phyloP scores from a whole-genome alignment of 2,113 vertebrate species.

The Neogobius melanostomus region DNA sequence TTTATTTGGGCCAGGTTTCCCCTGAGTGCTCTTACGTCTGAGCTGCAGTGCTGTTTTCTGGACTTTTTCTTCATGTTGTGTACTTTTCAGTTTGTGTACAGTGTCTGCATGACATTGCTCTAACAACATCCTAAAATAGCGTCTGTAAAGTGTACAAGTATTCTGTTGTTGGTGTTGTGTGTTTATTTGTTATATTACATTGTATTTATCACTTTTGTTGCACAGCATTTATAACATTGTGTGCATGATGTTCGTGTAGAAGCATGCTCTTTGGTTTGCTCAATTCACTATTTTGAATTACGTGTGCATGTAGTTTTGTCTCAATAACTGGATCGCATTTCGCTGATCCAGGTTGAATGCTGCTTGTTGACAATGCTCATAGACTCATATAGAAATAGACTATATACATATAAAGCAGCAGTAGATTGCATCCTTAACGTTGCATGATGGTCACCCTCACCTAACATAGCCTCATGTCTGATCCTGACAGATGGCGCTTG shows the following conservation, averaged over 20 bases:
- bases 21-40: slow-evolving; percentile 56
- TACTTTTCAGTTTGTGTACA: slow-evolving; percentile 50
- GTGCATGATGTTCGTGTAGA: slow-evolving; percentile 57
- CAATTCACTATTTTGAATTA: slow-evolving; percentile 38
- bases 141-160: slow-evolving; percentile 13
- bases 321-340: slow-evolving; percentile 29
- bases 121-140: slow-evolving; percentile 27
- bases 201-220: slow-evolving; percentile 27
- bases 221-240: slow-evolving; percentile 34
- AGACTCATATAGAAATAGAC: slow-evolving; percentile 13
- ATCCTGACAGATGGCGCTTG: slow-evolving; percentile 74
- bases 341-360: slow-evolving; percentile 29
- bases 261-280: slow-evolving; percentile 21
- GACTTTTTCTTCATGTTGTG: slow-evolving; percentile 60
- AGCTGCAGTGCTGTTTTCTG: slow-evolving; percentile 77
- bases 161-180: slow-evolving; percentile 56
- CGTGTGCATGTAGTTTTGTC: slow-evolving; percentile 48
- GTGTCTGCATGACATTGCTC: slow-evolving; percentile 62
- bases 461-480: slow-evolving; percentile 68
- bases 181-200: slow-evolving; percentile 34
- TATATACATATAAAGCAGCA: not conserved
- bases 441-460: slow-evolving; percentile 69
- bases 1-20: slow-evolving; percentile 21
- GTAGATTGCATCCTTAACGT: slow-evolving; percentile 39
- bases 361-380: slow-evolving; percentile 22